A percentile compares a stretch with the other conserved stretches of the same genome.
Evolutionary conservation across 53 echinoderm and acorn worm genomes (phyloP).

Genomic region (Antedon mediterranea): DNA sequence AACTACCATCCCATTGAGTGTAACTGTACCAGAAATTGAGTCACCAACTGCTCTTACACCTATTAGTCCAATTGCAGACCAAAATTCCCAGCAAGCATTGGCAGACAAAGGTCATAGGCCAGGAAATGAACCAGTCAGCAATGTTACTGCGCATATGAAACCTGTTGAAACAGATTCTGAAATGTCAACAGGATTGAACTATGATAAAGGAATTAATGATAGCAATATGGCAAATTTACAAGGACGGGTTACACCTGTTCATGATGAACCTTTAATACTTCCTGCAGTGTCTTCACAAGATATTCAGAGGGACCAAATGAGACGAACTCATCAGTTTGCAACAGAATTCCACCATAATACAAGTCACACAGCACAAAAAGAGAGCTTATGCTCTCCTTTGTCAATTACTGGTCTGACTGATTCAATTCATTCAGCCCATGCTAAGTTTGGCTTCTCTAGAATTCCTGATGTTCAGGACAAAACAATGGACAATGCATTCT

Average conservation of each 20-base stretch:
- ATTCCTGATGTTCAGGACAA: constrained; percentile 1
- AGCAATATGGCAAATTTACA: not conserved
- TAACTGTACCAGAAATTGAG: not conserved
- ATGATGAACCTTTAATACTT: not conserved
- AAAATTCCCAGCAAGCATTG: not conserved
- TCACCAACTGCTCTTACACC: not conserved
- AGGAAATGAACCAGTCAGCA: not conserved
- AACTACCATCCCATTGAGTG: not conserved
- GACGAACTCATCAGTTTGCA: not conserved
- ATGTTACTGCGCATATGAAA: not conserved
- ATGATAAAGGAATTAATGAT: not conserved
- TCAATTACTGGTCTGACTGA: not conserved
- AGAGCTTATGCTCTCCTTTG: not conserved
- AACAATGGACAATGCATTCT: not conserved
- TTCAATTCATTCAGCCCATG: not conserved
- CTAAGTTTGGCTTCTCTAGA: constrained; percentile 1
- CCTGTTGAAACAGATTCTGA: not conserved
- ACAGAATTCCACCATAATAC: not conserved
- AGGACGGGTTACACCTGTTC: not conserved
- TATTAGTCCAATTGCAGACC: not conserved
- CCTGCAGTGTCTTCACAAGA: not conserved
- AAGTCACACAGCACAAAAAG: not conserved
- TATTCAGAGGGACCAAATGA: not conserved
- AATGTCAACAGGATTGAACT: not conserved
- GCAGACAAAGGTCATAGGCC: not conserved